These are phyloP conservation scores for Ceratitis capitata DNA, from an alignment of 1,140 invertebrate species.

Conservation along the genomic window DNA sequence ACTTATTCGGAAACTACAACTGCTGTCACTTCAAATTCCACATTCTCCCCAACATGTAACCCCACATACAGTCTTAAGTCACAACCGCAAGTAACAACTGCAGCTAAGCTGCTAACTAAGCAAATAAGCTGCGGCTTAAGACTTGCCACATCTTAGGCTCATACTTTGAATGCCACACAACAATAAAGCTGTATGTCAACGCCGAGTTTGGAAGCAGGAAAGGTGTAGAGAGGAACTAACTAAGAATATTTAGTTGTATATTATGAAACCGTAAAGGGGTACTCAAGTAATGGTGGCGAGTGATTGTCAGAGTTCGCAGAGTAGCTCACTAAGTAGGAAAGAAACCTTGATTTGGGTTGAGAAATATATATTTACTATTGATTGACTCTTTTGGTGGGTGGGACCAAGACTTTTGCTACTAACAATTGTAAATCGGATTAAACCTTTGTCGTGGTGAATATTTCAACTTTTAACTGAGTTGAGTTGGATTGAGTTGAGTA, in stretches of 20 bases:
- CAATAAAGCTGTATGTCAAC: no score
- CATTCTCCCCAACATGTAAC: not conserved
- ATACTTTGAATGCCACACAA: slow-evolving; percentile 4
- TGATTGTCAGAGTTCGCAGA: not conserved
- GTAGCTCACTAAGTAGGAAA: not conserved
- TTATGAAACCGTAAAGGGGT: not conserved
- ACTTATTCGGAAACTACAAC: not conserved
- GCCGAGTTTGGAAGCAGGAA: not conserved
- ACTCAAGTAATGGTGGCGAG: not conserved
- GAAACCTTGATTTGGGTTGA: no score
- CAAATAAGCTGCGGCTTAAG: not conserved
- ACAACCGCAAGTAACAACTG: slow-evolving; percentile 13
- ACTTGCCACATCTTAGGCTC: not conserved
- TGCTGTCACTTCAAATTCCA: not conserved
- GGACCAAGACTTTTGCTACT: not conserved
- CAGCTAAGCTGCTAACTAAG: slow-evolving; percentile 14
- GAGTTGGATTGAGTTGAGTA: not conserved
- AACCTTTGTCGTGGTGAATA: not conserved
- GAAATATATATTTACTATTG: no score
- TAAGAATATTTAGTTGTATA: not conserved
- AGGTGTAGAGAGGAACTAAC: not conserved
- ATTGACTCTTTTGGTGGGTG: no score
- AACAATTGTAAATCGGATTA: slow-evolving; percentile 26
- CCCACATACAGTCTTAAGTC: not conserved
- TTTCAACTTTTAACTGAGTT: not conserved